Conservation (phyloP, 1,140 invertebrate genomes). For the Drosophila micromelanica region DNA sequence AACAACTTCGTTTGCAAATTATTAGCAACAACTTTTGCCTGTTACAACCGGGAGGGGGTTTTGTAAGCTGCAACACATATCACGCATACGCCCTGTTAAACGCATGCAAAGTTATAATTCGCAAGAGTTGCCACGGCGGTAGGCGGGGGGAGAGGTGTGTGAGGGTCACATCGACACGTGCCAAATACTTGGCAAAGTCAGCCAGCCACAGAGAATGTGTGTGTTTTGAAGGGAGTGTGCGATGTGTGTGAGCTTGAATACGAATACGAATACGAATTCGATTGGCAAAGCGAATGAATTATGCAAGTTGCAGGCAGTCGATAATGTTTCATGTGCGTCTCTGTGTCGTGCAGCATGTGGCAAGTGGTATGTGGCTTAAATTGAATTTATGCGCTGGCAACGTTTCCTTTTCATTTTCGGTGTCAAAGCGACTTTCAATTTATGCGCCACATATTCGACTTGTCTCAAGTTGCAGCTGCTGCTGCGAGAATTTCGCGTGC, state of each 20-base stretch:
- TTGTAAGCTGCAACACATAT: slow-evolving; percentile 19
- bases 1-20: background rate
- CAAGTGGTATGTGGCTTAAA: slow-evolving; percentile 28
- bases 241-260: background rate
- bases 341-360: slow-evolving; percentile 10
- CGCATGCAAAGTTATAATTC: slow-evolving; percentile 54
- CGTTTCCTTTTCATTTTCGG: slow-evolving; percentile 29
- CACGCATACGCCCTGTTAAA: slow-evolving; percentile 61
- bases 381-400: slow-evolving; percentile 60
- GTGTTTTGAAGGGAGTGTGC: background rate
- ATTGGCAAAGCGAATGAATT: slow-evolving; percentile 44
- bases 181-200: slow-evolving; percentile 18
- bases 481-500: slow-evolving; percentile 22
- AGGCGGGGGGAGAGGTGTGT: background rate
- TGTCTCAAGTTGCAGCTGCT: slow-evolving; percentile 11
- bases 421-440: slow-evolving; percentile 32
- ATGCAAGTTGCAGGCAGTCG: slow-evolving; percentile 47
- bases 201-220: background rate
- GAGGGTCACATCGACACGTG: slow-evolving; percentile 30
- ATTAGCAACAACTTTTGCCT: background rate
- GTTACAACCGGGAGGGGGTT: too few species aligned
- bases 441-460: slow-evolving; percentile 22
- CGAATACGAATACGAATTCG: background rate
- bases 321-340: slow-evolving; percentile 28
- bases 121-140: slow-evolving; percentile 24